Evolutionary conservation across 2,113 vertebrate genomes (phyloP).

Genomic region (Catharus fuscescens): DNA sequence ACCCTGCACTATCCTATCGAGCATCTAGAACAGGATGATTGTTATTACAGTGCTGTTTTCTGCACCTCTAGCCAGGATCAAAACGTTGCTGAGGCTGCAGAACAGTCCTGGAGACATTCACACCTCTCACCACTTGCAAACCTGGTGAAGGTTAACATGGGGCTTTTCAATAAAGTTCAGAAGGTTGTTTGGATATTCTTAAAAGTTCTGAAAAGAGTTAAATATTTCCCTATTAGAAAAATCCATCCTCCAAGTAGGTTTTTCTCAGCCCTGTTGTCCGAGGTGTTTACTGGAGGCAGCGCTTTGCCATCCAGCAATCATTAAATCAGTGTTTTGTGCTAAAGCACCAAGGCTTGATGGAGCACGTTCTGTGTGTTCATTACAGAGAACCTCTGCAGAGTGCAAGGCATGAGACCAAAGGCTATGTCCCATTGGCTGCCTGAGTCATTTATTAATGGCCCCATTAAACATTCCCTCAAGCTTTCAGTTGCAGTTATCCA

Average conservation of each 20-base stretch:
- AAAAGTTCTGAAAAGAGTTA: neutral
- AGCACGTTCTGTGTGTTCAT: constrained; percentile 44
- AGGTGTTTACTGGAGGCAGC: neutral
- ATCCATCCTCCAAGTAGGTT: neutral
- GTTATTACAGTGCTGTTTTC: neutral
- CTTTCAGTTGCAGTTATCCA: constrained; percentile 32
- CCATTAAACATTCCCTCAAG: constrained; percentile 47
- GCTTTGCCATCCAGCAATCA: neutral
- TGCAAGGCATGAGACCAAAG: constrained; percentile 43
- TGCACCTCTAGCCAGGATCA: neutral
- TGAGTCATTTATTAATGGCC: constrained; percentile 36
- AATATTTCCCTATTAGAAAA: neutral
- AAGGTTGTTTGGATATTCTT: neutral
- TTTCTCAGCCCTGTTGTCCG: neutral
- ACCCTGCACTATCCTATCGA: neutral
- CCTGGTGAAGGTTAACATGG: accelerated
- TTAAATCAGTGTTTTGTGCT: neutral
- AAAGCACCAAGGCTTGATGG: constrained; percentile 12
- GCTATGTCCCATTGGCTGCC: constrained; percentile 31
- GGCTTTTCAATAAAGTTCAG: neutral
- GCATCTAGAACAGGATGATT: neutral
- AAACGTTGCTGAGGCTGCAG: neutral
- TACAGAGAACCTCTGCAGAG: constrained; percentile 21
- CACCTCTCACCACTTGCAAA: neutral
- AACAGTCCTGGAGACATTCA: neutral